Conservation (phyloP, 2,888 invertebrate genomes). For the Microplitis manilae region DNA sequence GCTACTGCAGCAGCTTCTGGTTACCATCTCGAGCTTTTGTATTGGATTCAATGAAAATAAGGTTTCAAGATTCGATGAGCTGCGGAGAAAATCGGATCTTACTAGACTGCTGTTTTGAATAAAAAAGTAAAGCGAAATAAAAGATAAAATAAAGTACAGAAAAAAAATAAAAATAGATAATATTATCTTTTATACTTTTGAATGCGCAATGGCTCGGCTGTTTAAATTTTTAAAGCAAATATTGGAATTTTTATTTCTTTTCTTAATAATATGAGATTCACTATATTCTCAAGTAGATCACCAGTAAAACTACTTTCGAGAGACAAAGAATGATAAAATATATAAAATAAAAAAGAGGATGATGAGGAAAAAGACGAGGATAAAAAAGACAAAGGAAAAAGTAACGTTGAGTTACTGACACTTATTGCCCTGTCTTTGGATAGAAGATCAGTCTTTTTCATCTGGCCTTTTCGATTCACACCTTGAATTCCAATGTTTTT, state of each 20-base stretch:
- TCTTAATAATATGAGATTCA: not conserved
- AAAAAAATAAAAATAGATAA: not conserved
- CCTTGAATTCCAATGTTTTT: slow-evolving; percentile 54
- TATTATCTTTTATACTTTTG: not conserved
- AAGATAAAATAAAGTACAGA: not conserved
- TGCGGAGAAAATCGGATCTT: slow-evolving; percentile 19
- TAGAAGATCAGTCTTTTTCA: slow-evolving; percentile 34
- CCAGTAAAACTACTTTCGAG: not conserved
- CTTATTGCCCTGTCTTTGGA: slow-evolving; percentile 57
- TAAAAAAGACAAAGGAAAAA: slow-evolving; percentile 3
- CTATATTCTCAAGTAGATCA: not conserved
- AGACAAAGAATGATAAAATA: not conserved
- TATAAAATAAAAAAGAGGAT: not conserved
- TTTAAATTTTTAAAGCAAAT: not conserved
- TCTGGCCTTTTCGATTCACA: slow-evolving; percentile 40
- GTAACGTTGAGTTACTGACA: slow-evolving; percentile 59
- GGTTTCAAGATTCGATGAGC: slow-evolving; percentile 21
- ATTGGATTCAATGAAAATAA: slow-evolving; percentile 30
- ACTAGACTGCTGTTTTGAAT: slow-evolving; percentile 15
- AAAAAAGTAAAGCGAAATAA: slow-evolving; percentile 7
- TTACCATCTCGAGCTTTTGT: slow-evolving; percentile 23
- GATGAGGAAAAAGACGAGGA: slow-evolving; percentile 5
- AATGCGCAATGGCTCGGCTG: not conserved
- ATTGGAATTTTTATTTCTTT: not conserved
- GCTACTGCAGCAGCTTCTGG: slow-evolving; percentile 8